phyloP scores from a whole-genome alignment of 2,797 vertebrate genomes.

The Chaunax sp. region DNA sequence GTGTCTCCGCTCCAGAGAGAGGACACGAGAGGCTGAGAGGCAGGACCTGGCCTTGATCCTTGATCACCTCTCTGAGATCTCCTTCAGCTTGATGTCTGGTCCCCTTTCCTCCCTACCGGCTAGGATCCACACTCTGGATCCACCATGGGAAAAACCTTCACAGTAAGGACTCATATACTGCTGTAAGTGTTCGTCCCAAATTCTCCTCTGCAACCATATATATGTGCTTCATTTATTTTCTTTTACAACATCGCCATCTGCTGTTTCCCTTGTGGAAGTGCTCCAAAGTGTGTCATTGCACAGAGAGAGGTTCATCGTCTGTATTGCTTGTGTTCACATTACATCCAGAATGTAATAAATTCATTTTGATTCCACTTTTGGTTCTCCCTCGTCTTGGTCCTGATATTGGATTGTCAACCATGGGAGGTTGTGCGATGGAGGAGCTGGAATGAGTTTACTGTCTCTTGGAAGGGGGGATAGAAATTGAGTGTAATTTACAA shows the following conservation, averaged over 20 bases:
- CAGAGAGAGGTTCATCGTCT: neutral
- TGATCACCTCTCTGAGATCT: constrained; percentile 85
- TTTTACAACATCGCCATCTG: constrained; percentile 64
- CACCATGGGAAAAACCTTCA: constrained; percentile 24
- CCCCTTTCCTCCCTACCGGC: constrained; percentile 86
- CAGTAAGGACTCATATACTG: constrained; percentile 9
- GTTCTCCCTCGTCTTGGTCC: constrained; percentile 22
- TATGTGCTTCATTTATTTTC: neutral
- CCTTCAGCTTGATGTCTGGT: constrained; percentile 86
- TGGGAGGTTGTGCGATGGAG: too few relatives aligned
- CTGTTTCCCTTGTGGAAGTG: constrained; percentile 40
- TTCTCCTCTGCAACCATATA: neutral
- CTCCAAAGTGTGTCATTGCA: neutral
- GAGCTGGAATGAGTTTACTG: neutral
- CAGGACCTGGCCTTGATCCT: constrained; percentile 83
- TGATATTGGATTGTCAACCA: neutral
- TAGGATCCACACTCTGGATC: constrained; percentile 69
- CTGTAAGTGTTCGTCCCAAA: neutral
- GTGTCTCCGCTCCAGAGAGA: constrained; percentile 16
- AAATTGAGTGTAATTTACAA: too few relatives aligned
- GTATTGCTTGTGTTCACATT: neutral
- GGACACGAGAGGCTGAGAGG: neutral
- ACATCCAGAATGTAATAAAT: neutral
- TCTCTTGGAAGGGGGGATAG: constrained; percentile 2
- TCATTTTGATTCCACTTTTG: neutral